These are phyloP conservation scores for Bucorvus abyssinicus DNA, from an alignment of 2,797 vertebrate species.

Conservation along the genomic window DNA sequence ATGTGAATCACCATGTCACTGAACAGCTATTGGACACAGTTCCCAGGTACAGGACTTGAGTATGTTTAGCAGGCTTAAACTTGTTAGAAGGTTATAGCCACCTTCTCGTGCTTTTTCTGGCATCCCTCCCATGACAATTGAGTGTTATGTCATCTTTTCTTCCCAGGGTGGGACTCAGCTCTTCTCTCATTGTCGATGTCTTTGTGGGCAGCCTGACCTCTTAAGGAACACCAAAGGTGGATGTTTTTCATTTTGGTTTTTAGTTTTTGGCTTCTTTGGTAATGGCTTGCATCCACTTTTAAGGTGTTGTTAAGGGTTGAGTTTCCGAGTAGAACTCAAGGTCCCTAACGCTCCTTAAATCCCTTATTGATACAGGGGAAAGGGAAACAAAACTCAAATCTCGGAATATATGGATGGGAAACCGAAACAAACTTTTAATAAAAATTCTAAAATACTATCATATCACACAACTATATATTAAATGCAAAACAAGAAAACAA, in stretches of 20 bases:
- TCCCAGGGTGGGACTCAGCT: background rate
- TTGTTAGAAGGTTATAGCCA: background rate
- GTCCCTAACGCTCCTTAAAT: too few species aligned
- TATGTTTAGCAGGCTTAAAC: background rate
- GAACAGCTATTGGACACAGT: background rate
- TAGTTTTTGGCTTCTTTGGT: background rate
- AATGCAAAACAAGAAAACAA: too few species aligned
- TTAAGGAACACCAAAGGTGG: background rate
- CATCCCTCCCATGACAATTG: background rate
- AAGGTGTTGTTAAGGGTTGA: too few species aligned
- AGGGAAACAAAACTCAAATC: too few species aligned
- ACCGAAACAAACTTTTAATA: too few species aligned
- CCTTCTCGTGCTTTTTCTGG: background rate
- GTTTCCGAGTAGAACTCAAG: too few species aligned
- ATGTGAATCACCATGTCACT: background rate
- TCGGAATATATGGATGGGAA: too few species aligned
- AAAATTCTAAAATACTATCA: too few species aligned
- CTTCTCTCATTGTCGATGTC: background rate
- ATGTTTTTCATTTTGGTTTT: background rate
- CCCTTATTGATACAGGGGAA: too few species aligned
- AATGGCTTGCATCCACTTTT: background rate
- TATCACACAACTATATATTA: too few species aligned
- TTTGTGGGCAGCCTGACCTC: background rate
- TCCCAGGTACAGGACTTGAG: background rate
- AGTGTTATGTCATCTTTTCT: background rate